phyloP scores from a whole-genome alignment of 2,888 invertebrate genomes.

The Pelosia muscerda region DNA sequence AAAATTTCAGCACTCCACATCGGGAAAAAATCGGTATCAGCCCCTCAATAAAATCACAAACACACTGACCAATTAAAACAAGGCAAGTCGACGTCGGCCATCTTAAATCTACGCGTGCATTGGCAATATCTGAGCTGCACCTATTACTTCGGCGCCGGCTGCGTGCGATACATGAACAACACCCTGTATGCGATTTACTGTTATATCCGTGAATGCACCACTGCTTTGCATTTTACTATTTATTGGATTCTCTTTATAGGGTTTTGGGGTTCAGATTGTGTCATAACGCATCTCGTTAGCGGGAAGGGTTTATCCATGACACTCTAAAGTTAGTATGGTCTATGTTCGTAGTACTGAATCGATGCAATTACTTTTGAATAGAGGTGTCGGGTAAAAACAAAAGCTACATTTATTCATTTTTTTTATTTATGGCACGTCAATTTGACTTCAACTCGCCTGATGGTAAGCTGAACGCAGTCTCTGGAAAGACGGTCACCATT shows the following conservation, averaged over 20 bases:
- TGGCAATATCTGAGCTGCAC: conserved; percentile 82
- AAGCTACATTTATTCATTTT: too few species aligned
- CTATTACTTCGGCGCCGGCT: conserved; percentile 67
- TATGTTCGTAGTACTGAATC: too few species aligned
- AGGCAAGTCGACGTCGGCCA: conserved; percentile 83
- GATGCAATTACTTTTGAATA: not conserved
- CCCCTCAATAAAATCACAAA: conserved; percentile 61
- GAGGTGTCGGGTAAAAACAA: not conserved
- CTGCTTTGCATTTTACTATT: conserved; percentile 39
- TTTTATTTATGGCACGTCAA: too few species aligned
- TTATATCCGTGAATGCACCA: conserved; percentile 42
- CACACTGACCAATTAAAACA: conserved; percentile 81
- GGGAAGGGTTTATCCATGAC: not conserved
- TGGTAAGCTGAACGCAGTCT: too few species aligned
- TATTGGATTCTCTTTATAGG: conserved; percentile 18
- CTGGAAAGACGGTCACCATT: too few species aligned
- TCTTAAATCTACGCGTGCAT: conserved; percentile 85
- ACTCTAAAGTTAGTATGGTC: not conserved
- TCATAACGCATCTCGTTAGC: conserved; percentile 6
- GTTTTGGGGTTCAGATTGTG: conserved; percentile 17
- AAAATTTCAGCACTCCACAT: not conserved
- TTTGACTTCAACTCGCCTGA: too few species aligned
- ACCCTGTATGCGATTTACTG: conserved; percentile 61
- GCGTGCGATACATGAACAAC: conserved; percentile 47
- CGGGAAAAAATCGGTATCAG: conserved; percentile 28